Conservation (phyloP, 2,797 vertebrate genomes). For the Jordanella pulchra region DNA sequence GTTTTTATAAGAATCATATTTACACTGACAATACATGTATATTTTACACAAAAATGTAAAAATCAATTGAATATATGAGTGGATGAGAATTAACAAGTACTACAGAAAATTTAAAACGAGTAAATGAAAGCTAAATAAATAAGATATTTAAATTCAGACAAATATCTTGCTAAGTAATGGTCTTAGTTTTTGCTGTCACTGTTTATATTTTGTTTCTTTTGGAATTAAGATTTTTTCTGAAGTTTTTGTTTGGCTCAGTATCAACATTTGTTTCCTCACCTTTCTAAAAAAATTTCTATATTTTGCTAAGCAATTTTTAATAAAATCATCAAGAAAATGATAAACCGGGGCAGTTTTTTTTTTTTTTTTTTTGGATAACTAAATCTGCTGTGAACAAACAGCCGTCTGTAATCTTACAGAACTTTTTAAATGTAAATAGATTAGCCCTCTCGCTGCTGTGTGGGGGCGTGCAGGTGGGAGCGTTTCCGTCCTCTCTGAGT, state of each 20-base stretch:
- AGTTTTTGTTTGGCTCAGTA: background rate
- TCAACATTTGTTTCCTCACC: background rate
- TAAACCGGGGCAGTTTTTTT: background rate
- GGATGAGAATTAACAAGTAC: background rate
- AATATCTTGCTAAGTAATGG: background rate
- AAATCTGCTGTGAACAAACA: constrained; percentile 39
- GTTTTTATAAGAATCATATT: background rate
- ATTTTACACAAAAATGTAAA: too few relatives aligned
- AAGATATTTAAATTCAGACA: background rate
- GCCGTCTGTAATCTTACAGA: constrained; percentile 36
- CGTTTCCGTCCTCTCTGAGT: constrained; percentile 54
- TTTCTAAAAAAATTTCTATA: background rate
- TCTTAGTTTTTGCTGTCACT: background rate
- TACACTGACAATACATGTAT: too few relatives aligned
- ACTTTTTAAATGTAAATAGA: constrained; percentile 30
- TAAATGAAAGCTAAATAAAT: background rate
- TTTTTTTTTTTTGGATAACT: constrained; percentile 9
- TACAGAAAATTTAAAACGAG: background rate
- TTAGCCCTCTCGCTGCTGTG: constrained; percentile 16
- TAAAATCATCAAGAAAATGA: background rate
- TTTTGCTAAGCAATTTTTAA: background rate
- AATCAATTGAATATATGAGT: background rate
- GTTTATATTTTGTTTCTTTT: background rate
- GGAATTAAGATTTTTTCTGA: background rate
- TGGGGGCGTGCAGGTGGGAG: constrained; percentile 47